Percentiles rank a stretch among this genome's conserved stretches.
These are phyloP conservation scores for Cosmia pyralina DNA, from an alignment of 2,888 invertebrate genomes.

Conservation along the genomic window DNA sequence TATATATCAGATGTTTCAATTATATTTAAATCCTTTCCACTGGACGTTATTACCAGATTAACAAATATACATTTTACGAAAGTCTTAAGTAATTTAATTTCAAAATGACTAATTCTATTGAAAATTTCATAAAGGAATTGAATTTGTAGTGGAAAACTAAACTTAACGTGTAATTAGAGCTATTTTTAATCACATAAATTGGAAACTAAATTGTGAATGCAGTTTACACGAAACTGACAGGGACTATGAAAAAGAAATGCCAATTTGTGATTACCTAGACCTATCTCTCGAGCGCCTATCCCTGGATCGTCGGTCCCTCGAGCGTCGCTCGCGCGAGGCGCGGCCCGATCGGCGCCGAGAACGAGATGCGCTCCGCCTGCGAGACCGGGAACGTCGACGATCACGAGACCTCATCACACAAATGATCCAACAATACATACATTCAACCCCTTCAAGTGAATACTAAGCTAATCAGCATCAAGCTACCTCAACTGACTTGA, in stretches of 20 bases:
- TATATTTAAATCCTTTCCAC: not conserved
- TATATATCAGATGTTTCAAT: conserved; percentile 1
- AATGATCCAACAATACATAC: conserved; percentile 38
- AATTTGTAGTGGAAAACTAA: not conserved
- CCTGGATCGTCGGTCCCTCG: conserved; percentile 81
- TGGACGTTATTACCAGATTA: not conserved
- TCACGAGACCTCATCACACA: conserved; percentile 78
- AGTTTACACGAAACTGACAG: conserved; percentile 22
- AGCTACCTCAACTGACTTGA: conserved; percentile 10
- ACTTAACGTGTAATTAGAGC: not conserved
- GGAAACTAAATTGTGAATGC: not conserved
- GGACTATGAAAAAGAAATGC: not conserved
- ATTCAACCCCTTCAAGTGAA: conserved; percentile 64
- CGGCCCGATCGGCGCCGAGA: conserved; percentile 84
- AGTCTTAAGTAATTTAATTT: not conserved
- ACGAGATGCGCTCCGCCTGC: conserved; percentile 77
- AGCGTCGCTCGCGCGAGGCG: conserved; percentile 83
- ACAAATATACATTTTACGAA: conserved; percentile 1
- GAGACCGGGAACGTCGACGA: conserved; percentile 84
- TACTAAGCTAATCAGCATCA: conserved; percentile 33
- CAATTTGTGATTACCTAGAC: conserved; percentile 76
- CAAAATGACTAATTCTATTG: not conserved
- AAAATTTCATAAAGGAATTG: conserved; percentile 1
- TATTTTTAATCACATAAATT: not conserved
- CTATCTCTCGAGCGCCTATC: conserved; percentile 82